Conservation (phyloP, 2,888 invertebrate genomes). For the Synanthedon tipuliformis region DNA sequence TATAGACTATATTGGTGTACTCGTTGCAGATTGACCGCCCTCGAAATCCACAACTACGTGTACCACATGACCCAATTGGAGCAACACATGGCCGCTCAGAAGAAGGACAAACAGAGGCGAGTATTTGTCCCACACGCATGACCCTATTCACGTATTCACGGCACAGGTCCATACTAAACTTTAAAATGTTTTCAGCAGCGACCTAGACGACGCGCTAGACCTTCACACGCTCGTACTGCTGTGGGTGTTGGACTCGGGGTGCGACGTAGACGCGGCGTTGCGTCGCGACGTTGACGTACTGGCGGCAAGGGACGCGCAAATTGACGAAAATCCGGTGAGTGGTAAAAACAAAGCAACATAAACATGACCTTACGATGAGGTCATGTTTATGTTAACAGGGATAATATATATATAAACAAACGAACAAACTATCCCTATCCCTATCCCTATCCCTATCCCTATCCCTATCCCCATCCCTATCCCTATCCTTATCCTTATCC, state of each 20-base stretch:
- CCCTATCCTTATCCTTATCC: too few relatives aligned
- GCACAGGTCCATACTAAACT: not conserved
- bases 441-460: too few relatives aligned
- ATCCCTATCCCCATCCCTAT: too few relatives aligned
- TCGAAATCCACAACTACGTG: conserved; percentile 81
- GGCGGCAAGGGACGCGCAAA: too few relatives aligned
- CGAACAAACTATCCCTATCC: too few relatives aligned
- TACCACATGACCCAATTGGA: conserved; percentile 77
- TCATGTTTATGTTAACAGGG: too few relatives aligned
- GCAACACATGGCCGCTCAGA: conserved; percentile 68
- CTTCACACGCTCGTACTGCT: conserved; percentile 77
- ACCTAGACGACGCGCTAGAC: conserved; percentile 50
- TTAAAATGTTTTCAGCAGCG: conserved; percentile 9
- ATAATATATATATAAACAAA: too few relatives aligned
- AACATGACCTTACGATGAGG: too few relatives aligned
- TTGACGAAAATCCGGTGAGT: too few relatives aligned
- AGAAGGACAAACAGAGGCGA: conserved; percentile 40
- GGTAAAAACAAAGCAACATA: too few relatives aligned
- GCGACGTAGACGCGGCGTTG: conserved; percentile 72
- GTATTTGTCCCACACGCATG: conserved; percentile 21
- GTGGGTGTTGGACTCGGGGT: conserved; percentile 81
- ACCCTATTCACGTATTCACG: too few relatives aligned
- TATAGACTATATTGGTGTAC: too few relatives aligned
- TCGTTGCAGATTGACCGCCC: conserved; percentile 69
- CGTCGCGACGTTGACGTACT: conserved; percentile 31